Conservation (phyloP, 1,140 invertebrate genomes). For the Rhyzopertha dominica region DNA sequence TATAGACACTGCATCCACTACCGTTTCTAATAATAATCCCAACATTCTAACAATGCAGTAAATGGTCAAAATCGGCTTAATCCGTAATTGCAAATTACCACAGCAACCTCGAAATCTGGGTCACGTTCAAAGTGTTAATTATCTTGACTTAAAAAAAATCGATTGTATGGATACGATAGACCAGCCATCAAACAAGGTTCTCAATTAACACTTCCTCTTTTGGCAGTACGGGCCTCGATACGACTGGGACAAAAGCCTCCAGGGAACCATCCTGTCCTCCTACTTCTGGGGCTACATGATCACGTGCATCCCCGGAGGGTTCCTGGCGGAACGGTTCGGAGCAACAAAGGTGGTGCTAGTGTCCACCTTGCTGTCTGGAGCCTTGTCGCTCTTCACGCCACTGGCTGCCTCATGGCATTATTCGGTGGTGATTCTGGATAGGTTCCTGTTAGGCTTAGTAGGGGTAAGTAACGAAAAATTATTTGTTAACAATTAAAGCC, state of each 20-base stretch:
- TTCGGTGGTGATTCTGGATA: constrained; percentile 53
- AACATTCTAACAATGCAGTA: too few relatives aligned
- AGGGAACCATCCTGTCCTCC: constrained; percentile 59
- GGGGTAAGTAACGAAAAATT: constrained; percentile 53
- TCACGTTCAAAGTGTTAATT: too few relatives aligned
- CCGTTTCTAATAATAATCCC: too few relatives aligned
- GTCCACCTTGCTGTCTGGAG: constrained; percentile 58
- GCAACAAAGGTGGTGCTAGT: constrained; percentile 61
- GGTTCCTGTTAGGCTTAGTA: constrained; percentile 62
- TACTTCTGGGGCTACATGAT: constrained; percentile 61
- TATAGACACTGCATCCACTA: too few relatives aligned
- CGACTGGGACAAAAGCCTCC: constrained; percentile 55
- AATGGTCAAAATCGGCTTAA: too few relatives aligned
- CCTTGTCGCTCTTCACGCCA: constrained; percentile 67
- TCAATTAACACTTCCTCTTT: constrained; percentile 13
- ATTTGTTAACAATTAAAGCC: not conserved
- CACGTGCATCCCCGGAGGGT: constrained; percentile 38
- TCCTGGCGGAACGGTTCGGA: constrained; percentile 46
- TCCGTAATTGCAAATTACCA: too few relatives aligned
- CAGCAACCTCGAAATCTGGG: too few relatives aligned
- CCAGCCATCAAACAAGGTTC: too few relatives aligned
- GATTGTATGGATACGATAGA: too few relatives aligned
- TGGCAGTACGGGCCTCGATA: constrained; percentile 47
- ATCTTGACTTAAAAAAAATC: too few relatives aligned
- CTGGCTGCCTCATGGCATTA: constrained; percentile 57